Evolutionary conservation across 2,888 invertebrate genomes (phyloP), one percentile per base, ranked within the genome.

Genomic region (Dendrolimus pini): DNA sequence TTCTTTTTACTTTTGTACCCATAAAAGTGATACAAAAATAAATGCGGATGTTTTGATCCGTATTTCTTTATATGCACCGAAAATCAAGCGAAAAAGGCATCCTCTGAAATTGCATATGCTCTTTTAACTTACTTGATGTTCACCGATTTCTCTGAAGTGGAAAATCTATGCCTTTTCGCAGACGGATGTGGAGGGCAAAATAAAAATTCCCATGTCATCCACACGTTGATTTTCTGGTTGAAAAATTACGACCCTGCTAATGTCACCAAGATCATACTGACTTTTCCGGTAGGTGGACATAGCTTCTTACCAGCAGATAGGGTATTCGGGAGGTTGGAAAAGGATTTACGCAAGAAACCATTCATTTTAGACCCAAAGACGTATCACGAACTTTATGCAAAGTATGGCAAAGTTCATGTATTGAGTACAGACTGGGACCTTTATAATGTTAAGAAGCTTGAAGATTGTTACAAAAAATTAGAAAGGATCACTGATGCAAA

Each of bases 131-230:
- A 60, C 56, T 59, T 60, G 54, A 8, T 56, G 42, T 14, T 41
- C 13, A 7, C 56, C 53, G 58, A 59, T 53, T 61, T 58, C n/a
- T 18, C 53, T 54, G 59, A 56, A 41, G 30, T 58, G 12, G 56
- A 59, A 57, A 55, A 55, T 42, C 41, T 58, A 55, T 42, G 58
- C 18, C 55, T 60, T 55, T 59, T 61, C 56, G 56, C 58, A 52
- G 63, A 63, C 52, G 60, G 60, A 53, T 61, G 63, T 55, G 59
- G 59, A 58, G 61, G 58, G 55, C 61, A 62, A 58, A 62, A 60
- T 57, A 63, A 63, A 59, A 62, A 61, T 52, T 57, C 58, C 41
- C 57, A 60, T 42, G 57, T 64, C 8, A 58, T 63, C 41, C 60
- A 60, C 47, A 60, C 56, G 52, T 56, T 58, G 13, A 57, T 59